A percentile compares a stretch with the other conserved stretches of the same genome.
Evolutionary conservation across 2,888 invertebrate genomes (phyloP).

Genomic region (Thysanoteuthis rhombus): DNA sequence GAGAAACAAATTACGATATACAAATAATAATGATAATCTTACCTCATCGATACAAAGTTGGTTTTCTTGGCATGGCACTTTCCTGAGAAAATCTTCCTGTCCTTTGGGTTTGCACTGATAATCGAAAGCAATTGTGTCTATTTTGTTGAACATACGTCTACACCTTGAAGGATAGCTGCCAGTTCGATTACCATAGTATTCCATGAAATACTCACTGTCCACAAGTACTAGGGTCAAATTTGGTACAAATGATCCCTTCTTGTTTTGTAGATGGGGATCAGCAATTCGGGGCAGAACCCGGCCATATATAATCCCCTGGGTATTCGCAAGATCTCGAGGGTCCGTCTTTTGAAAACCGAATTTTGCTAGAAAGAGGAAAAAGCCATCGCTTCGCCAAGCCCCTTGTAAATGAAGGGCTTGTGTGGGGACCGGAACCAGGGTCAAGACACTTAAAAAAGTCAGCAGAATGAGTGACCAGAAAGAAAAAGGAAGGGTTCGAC

Average conservation of each 20-base stretch:
- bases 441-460: background rate
- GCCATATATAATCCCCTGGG: constrained; percentile 95
- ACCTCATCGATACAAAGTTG: constrained; percentile 84
- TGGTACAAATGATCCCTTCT: constrained; percentile 34
- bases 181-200: constrained; percentile 85
- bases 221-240: constrained; percentile 88
- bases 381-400: constrained; percentile 69
- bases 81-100: constrained; percentile 81
- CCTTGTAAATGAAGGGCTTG: constrained; percentile 61
- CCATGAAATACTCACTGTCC: constrained; percentile 86
- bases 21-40: background rate
- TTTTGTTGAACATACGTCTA: constrained; percentile 84
- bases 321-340: constrained; percentile 82
- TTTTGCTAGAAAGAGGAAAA: constrained; percentile 86
- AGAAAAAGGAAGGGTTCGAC: background rate
- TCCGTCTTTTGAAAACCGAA: constrained; percentile 98
- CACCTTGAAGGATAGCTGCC: constrained; percentile 74
- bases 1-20: too few species aligned
- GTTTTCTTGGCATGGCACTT: constrained; percentile 83
- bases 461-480: background rate
- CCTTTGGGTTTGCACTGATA: constrained; percentile 82
- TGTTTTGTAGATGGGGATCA: background rate
- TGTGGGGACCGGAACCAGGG: background rate
- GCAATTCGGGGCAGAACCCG: constrained; percentile 80
- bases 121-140: constrained; percentile 86